A percentile compares a stretch with the other conserved stretches of the same genome.
These are phyloP conservation scores for Cheirogaleus medius DNA, from an alignment of 2,113 vertebrate genomes.

Conservation along the genomic window DNA sequence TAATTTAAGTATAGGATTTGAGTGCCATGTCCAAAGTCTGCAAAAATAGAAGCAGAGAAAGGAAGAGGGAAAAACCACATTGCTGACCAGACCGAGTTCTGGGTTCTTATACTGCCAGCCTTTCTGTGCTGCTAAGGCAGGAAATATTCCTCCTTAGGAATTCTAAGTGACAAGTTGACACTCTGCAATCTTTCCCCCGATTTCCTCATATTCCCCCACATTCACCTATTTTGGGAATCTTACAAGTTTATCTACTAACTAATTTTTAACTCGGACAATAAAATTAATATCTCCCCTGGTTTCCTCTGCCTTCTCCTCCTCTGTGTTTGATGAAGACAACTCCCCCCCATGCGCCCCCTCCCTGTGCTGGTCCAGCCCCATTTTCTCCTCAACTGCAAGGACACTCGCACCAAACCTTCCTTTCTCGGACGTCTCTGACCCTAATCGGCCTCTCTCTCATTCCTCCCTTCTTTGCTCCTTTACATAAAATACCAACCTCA, in stretches of 20 bases:
- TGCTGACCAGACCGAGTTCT: fast-evolving
- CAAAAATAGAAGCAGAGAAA: neutral
- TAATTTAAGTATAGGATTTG: neutral
- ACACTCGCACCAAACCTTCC: neutral
- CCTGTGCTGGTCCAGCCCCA: neutral
- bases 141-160: fast-evolving
- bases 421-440: neutral
- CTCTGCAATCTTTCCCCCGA: fast-evolving
- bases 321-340: fast-evolving
- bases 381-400: neutral
- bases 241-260: neutral
- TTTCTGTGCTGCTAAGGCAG: no score
- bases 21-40: neutral
- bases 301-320: neutral
- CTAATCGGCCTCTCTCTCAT: neutral
- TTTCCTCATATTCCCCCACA: fast-evolving
- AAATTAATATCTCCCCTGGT: neutral
- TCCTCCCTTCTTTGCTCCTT: neutral
- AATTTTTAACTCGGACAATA: neutral
- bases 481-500: neutral
- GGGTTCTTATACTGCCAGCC: fast-evolving
- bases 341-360: no score
- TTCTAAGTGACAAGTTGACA: fast-evolving
- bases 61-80: fast-evolving
- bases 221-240: neutral